Base-by-base conservation (phyloP, 2,888 invertebrate genomes). In the Nineta flava region DNA sequence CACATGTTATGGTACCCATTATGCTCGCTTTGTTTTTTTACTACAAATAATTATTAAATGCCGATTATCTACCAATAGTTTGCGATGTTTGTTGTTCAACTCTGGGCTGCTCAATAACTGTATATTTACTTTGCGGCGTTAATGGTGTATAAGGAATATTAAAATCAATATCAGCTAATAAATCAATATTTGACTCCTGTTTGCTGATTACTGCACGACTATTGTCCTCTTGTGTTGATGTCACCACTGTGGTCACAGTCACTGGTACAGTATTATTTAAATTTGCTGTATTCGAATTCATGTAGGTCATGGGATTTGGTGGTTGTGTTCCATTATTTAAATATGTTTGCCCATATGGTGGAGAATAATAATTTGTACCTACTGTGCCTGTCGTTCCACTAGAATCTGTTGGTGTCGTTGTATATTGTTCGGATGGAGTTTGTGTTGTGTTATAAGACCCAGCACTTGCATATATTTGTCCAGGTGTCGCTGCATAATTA, bases 151-250 rank as follows among this genome's bases (percentile, higher is more conserved):
- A 77, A 59, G 74, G 76, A 12, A 82, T 75, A 10, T 78, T 74
- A 56, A 85, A 82, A 62, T 87, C 87, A 44, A 88, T 75, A 46
- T 82, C 87, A 0, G 85, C 80, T 7, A 88, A 64, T 32, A 88
- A 68, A 67, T 88, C 88, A 46, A 83, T 73, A 49, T 79, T 77
- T 7, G 74, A 72, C 45, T 57, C 52, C 42, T 57, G 51, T 51
- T 58, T 58, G 45, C 57, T 57, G 13, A 50, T 42, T 6, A 38
- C 42, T 47, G 38, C 49, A 26, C 7, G 7, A 26, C 7, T 26
- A 26, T 1, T 26, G 1, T 26, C 26, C 38, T 32, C 31, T 48
- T 48, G 17, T 44, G 38, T 38, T 4, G 38, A 38, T n/a, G 38
- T 38, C 2, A 38, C 15, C 38, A 15, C 38, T 5, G 38, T 15